phyloP scores from a whole-genome alignment of 2,113 vertebrate species.

The Gracilinanus agilis region DNA sequence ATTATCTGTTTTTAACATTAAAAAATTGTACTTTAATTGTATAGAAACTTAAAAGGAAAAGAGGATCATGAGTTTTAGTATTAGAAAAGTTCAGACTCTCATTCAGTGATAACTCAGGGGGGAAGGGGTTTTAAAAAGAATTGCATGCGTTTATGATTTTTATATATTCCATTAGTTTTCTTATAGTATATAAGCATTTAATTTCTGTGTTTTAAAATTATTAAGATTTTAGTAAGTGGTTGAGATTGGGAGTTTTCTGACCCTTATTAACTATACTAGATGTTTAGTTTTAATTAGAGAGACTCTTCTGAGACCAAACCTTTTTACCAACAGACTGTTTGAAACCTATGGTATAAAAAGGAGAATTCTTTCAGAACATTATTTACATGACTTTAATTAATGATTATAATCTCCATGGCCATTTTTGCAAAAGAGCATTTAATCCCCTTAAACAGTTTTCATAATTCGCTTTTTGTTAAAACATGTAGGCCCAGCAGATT shows the following conservation, averaged over 20 bases:
- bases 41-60: constrained; percentile 44
- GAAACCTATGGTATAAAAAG: constrained; percentile 85
- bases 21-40: constrained; percentile 41
- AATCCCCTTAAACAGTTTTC: constrained; percentile 84
- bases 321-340: constrained; percentile 84
- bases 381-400: constrained; percentile 91
- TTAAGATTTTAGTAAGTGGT: constrained; percentile 62
- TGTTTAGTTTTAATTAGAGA: constrained; percentile 88
- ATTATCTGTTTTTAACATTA: constrained; percentile 39
- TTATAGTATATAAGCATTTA: constrained; percentile 62
- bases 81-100: background rate
- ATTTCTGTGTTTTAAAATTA: constrained; percentile 61
- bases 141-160: background rate
- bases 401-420: constrained; percentile 88
- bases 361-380: constrained; percentile 84
- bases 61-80: constrained; percentile 51
- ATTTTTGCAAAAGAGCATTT: constrained; percentile 87
- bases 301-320: constrained; percentile 84
- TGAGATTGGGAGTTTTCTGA: constrained; percentile 78
- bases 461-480: constrained; percentile 88
- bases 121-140: background rate
- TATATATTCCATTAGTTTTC: constrained; percentile 46
- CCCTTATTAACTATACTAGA: constrained; percentile 82
- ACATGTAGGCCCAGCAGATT: constrained; percentile 80
- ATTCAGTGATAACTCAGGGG: background rate